Evolutionary conservation across 1,140 invertebrate genomes (phyloP).

Genomic region (Coelopa frigida): DNA sequence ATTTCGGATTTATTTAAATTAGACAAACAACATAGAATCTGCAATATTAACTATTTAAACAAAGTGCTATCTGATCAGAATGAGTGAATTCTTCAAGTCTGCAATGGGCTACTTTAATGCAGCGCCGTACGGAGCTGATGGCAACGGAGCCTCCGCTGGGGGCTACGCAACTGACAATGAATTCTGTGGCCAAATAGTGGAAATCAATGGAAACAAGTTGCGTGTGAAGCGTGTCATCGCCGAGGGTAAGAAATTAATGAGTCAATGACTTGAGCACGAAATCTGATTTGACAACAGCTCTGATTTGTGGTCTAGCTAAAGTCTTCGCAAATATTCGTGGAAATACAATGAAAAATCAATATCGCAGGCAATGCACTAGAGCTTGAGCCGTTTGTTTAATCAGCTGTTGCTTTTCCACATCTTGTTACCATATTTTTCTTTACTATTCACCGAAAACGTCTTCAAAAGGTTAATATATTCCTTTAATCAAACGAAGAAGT

Average conservation of each 20-base stretch:
- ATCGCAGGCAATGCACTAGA: slow-evolving; percentile 6
- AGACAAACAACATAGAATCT: slow-evolving; percentile 17
- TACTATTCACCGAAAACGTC: no score
- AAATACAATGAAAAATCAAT: slow-evolving; percentile 27
- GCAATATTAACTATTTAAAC: slow-evolving; percentile 18
- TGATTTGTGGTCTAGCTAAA: not conserved
- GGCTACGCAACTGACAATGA: slow-evolving; percentile 63
- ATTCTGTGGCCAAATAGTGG: slow-evolving; percentile 83
- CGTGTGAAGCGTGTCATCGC: slow-evolving; percentile 85
- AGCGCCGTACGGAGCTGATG: slow-evolving; percentile 36
- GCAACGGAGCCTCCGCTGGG: slow-evolving; percentile 15
- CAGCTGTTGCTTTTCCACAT: not conserved
- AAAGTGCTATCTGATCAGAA: slow-evolving; percentile 43
- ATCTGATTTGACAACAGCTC: not conserved
- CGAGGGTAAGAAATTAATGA: slow-evolving; percentile 62
- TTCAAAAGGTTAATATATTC: not conserved
- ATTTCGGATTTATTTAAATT: slow-evolving; percentile 13
- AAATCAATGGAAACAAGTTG: slow-evolving; percentile 82
- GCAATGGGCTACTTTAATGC: slow-evolving; percentile 77
- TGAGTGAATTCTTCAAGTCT: slow-evolving; percentile 84
- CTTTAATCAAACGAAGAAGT: slow-evolving; percentile 17
- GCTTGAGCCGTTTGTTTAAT: not conserved
- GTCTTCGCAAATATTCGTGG: not conserved
- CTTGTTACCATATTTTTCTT: no score
- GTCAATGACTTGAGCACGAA: no score